phyloP scores from a whole-genome alignment of 2,888 invertebrate genomes.

The Brachynemurus nebulosus region DNA sequence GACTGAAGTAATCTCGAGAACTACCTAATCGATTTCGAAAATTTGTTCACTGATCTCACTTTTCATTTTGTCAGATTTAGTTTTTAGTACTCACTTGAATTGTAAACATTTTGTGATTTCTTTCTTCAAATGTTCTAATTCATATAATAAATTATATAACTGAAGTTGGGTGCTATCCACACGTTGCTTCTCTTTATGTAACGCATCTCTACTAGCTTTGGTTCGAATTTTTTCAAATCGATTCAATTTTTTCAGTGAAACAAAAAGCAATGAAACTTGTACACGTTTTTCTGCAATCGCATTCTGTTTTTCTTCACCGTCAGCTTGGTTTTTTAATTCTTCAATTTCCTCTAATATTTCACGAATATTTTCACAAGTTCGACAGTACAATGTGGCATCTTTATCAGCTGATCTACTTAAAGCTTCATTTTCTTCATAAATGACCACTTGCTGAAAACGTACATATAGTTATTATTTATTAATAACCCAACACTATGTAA shows the following conservation, averaged over 20 bases:
- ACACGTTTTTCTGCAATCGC: slow-evolving; percentile 51
- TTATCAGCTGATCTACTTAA: slow-evolving; percentile 45
- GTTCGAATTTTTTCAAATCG: slow-evolving; percentile 80
- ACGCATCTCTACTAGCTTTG: slow-evolving; percentile 64
- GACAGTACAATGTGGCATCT: slow-evolving; percentile 52
- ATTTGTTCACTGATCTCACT: too few species aligned
- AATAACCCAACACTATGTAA: too few species aligned
- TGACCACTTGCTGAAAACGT: slow-evolving; percentile 45
- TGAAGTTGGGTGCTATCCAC: slow-evolving; percentile 84
- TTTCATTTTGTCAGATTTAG: too few species aligned
- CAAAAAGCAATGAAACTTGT: slow-evolving; percentile 60
- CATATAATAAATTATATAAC: slow-evolving; percentile 86
- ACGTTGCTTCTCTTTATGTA: slow-evolving; percentile 70
- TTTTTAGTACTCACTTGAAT: too few species aligned
- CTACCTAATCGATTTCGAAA: too few species aligned
- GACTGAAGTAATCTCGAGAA: too few species aligned
- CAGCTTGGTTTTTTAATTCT: slow-evolving; percentile 43
- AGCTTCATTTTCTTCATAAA: slow-evolving; percentile 63
- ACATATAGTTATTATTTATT: too few species aligned
- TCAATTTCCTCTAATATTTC: slow-evolving; percentile 53
- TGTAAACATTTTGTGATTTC: slow-evolving; percentile 92
- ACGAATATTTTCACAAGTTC: slow-evolving; percentile 56
- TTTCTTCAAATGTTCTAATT: slow-evolving; percentile 83
- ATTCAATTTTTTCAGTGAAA: slow-evolving; percentile 80
- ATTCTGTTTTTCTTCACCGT: slow-evolving; percentile 37